Percentiles rank a stretch among this genome's conserved stretches.
These are phyloP conservation scores for Onchidella celtica DNA, from an alignment of 2,888 invertebrate genomes.

Conservation along the genomic window DNA sequence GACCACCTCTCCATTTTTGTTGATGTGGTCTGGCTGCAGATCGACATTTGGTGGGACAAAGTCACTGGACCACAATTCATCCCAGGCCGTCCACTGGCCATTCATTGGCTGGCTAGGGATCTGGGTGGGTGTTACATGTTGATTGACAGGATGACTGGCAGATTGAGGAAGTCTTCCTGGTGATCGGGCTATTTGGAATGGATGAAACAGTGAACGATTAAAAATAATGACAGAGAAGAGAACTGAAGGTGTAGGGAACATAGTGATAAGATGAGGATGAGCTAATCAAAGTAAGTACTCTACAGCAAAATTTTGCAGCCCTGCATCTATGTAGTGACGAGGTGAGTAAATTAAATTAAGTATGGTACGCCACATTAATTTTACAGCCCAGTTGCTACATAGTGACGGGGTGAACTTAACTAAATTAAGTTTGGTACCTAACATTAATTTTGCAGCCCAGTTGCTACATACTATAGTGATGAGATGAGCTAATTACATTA, in stretches of 20 bases:
- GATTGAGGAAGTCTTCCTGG: slow-evolving; percentile 32
- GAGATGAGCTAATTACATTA: no score
- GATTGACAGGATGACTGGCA: neutral
- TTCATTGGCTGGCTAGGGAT: neutral
- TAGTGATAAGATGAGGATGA: no score
- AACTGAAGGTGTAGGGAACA: neutral
- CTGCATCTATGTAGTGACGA: no score
- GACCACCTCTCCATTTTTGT: slow-evolving; percentile 63
- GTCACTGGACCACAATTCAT: slow-evolving; percentile 49
- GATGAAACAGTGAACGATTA: neutral
- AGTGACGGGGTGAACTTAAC: no score
- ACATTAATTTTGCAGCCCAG: no score
- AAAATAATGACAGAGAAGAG: neutral
- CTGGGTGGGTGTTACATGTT: neutral
- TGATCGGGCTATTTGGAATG: neutral
- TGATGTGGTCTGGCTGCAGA: slow-evolving; percentile 62
- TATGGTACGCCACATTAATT: no score
- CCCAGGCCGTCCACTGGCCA: slow-evolving; percentile 35
- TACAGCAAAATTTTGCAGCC: no score
- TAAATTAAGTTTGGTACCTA: no score
- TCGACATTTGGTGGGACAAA: slow-evolving; percentile 71
- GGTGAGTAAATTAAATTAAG: no score
- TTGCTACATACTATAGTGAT: no score
- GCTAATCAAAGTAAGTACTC: no score
- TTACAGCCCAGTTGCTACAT: no score